Conservation (phyloP, 2,888 invertebrate species). For the Leuctra nigra region DNA sequence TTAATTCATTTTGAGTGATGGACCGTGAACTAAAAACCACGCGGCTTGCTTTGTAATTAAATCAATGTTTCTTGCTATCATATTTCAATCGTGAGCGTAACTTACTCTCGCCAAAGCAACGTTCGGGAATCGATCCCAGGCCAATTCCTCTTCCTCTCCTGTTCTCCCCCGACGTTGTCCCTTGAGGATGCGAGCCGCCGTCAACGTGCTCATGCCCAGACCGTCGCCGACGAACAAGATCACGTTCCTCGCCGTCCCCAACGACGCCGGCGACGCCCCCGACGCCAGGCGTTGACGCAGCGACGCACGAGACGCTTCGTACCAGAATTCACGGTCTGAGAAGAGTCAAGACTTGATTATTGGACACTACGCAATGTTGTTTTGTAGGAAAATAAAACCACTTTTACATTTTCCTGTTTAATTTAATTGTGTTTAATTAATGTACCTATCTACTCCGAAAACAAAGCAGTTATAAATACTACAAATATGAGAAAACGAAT, state of each 20-base stretch:
- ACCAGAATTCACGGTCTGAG: slow-evolving; percentile 53
- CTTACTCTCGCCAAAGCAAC: slow-evolving; percentile 61
- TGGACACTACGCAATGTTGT: too few species aligned
- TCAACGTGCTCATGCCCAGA: slow-evolving; percentile 65
- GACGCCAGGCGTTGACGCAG: slow-evolving; percentile 44
- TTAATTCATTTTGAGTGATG: too few species aligned
- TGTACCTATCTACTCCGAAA: too few species aligned
- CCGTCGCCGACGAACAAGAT: slow-evolving; percentile 69
- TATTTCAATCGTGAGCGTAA: too few species aligned
- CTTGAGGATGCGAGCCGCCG: slow-evolving; percentile 60
- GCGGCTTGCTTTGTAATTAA: too few species aligned
- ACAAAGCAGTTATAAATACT: too few species aligned
- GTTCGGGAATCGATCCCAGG: slow-evolving; percentile 64
- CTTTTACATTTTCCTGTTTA: too few species aligned
- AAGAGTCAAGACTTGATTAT: slow-evolving; percentile 9
- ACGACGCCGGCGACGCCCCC: slow-evolving; percentile 32
- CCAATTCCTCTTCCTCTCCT: slow-evolving; percentile 59
- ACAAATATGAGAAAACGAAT: too few species aligned
- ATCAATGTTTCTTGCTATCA: too few species aligned
- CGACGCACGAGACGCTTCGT: slow-evolving; percentile 50
- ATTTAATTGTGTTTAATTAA: too few species aligned
- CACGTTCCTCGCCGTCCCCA: slow-evolving; percentile 50
- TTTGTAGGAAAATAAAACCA: too few species aligned
- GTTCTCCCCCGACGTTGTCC: slow-evolving; percentile 53
- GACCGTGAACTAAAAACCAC: too few species aligned